A percentile compares a stretch with the other conserved stretches of the same genome.
Conservation (phyloP, 2,888 invertebrate species). For the Pegoplata infirma region DNA sequence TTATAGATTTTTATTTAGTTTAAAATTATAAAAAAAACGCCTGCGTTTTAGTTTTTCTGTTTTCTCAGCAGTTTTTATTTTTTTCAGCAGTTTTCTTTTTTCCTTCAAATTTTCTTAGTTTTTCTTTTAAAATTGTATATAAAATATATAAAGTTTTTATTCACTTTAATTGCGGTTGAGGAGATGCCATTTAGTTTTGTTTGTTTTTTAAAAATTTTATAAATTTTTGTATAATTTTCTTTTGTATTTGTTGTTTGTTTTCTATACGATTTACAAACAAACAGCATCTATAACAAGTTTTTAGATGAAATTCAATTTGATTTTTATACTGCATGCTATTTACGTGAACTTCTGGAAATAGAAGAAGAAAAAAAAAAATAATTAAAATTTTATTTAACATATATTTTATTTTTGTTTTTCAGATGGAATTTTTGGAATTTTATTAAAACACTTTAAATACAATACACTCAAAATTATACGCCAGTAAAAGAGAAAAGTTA, state of each 20-base stretch:
- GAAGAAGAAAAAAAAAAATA: background rate
- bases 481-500: no score
- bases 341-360: constrained; percentile 52
- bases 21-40: background rate
- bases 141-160: constrained; percentile 55
- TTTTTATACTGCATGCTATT: constrained; percentile 50
- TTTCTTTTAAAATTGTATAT: constrained; percentile 53
- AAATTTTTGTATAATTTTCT: constrained; percentile 24
- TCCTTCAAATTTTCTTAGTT: background rate
- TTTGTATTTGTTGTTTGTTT: constrained; percentile 48
- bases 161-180: constrained; percentile 35
- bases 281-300: constrained; percentile 47
- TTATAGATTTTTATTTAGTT: background rate
- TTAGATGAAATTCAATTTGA: constrained; percentile 29
- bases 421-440: no score
- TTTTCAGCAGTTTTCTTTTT: background rate
- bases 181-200: background rate
- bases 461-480: no score
- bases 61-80: no score
- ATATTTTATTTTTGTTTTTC: background rate
- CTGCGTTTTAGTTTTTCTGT: no score
- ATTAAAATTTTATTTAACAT: background rate
- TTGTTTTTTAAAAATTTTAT: constrained; percentile 14
- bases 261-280: constrained; percentile 50
- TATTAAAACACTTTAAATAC: no score